Base-by-base conservation (phyloP, 2,113 vertebrate genomes). In the Empidonax alnorum region DNA sequence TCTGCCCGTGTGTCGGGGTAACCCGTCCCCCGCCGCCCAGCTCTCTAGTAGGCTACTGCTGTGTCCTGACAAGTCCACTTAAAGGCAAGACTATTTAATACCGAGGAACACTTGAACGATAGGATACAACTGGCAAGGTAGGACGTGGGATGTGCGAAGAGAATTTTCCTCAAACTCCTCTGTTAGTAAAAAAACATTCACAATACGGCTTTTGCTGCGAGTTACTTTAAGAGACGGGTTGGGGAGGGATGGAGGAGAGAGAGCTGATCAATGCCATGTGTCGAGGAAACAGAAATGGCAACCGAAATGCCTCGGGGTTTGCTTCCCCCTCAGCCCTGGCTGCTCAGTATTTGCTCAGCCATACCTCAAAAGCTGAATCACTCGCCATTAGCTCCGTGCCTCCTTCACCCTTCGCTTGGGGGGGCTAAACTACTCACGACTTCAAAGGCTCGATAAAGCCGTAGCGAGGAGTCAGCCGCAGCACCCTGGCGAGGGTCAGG, bases 351-450 rank as follows among this genome's bases (percentile, higher is more conserved):
- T 90, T 68, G 56, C 49, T 42, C 7, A 28, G 74, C 62, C 84
- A 68, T 89, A 61, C 81, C 94, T 96, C 94, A 92, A 94, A 96
- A 95, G 77, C 73, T 77, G 84, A 94, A 93, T 97, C 94, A 91
- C 90, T 96, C 39, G 81, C 90, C 75, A 79, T 95, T 67, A 72
- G 53, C 76, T 73, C 55, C 50, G 25, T 91, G 67, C 73, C 87
- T 80, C 86, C 91, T 76, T 79, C 85, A 55, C 87, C 71, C 69
- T 65, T 80, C 68, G 41, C 62, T 83, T 42, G 56, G 52, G 44
- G 28, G 63, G 35, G 44, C 88, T 97, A 46, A 86, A 76, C 77
- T 90, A 72, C 76, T 75, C 91, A 10, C 10, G 21, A 21, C 59
- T 91, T 63, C 69, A 84, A 92, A 95, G 25, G 68, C 84, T 87